Percentiles rank a stretch among this genome's conserved stretches.
phyloP scores from a whole-genome alignment of 2,113 vertebrate species.

The Sphyrna mokarran region DNA sequence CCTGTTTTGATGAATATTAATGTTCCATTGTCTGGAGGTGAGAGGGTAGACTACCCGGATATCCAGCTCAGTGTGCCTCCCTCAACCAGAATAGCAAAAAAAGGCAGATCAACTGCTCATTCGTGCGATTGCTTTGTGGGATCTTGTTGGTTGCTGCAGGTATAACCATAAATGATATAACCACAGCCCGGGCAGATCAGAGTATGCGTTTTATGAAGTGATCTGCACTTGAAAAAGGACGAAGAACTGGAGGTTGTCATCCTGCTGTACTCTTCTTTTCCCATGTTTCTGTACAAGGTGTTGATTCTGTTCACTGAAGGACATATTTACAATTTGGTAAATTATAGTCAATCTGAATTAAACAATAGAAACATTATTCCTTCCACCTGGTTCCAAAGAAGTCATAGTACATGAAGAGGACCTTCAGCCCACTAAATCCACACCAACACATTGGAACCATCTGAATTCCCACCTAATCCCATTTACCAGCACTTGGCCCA shows the following conservation, averaged over 20 bases:
- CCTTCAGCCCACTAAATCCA: too few relatives aligned
- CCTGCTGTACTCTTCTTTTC: too few relatives aligned
- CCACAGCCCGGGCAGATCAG: not conserved
- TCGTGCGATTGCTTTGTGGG: not conserved
- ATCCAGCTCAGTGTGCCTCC: not conserved
- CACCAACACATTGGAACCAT: too few relatives aligned
- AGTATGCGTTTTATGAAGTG: not conserved
- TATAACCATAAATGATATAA: too few relatives aligned
- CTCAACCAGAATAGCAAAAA: not conserved
- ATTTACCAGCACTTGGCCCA: too few relatives aligned
- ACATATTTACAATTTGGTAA: too few relatives aligned
- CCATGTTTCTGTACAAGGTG: too few relatives aligned
- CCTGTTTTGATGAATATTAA: not conserved
- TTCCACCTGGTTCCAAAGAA: not conserved
- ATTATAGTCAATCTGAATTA: not conserved
- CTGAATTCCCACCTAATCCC: too few relatives aligned
- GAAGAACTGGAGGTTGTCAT: too few relatives aligned
- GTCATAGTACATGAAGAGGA: too few relatives aligned
- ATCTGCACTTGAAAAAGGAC: too few relatives aligned
- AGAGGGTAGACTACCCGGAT: not conserved
- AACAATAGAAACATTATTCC: not conserved
- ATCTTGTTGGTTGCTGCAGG: not conserved
- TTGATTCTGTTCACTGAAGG: too few relatives aligned
- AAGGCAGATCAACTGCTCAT: not conserved
- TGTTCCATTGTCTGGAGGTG: not conserved